A percentile compares a stretch with the other conserved stretches of the same genome.
phyloP scores from a whole-genome alignment of 2,888 invertebrate species.

The Zygogramma bicolorata region DNA sequence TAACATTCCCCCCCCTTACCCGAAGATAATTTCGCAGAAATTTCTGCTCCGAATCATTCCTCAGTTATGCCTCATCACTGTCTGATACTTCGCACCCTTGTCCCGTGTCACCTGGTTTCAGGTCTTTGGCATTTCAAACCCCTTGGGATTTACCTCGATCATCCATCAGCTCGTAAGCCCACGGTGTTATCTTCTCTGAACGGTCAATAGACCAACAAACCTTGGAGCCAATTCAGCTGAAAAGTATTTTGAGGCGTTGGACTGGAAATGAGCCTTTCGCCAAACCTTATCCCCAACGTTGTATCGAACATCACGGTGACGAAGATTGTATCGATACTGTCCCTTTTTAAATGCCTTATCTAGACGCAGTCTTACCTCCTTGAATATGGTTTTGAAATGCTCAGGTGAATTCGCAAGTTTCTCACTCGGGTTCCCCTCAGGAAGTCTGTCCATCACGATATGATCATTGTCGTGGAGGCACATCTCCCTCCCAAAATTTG shows the following conservation, averaged over 20 bases:
- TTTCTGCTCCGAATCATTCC: too few relatives aligned
- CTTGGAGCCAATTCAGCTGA: neutral
- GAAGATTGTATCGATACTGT: neutral
- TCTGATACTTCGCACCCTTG: too few relatives aligned
- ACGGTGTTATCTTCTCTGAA: neutral
- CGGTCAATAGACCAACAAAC: neutral
- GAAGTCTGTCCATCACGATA: neutral
- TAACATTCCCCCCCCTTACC: neutral
- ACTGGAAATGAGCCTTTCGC: neutral
- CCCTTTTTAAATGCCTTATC: neutral
- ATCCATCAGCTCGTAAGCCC: neutral
- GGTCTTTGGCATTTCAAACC: neutral
- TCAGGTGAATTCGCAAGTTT: neutral
- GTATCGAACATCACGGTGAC: neutral
- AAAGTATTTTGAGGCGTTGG: neutral
- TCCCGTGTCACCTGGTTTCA: neutral
- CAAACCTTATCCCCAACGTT: neutral
- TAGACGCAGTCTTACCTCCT: neutral
- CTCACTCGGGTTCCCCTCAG: neutral
- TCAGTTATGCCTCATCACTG: neutral
- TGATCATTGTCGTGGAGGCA: neutral
- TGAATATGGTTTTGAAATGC: neutral
- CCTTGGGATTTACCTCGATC: neutral
- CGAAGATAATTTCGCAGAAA: neutral
- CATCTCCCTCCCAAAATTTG: neutral